Percentiles rank a stretch among this genome's conserved stretches.
These are phyloP conservation scores for Microchirus variegatus DNA, from an alignment of 2,797 vertebrate species.

Conservation along the genomic window DNA sequence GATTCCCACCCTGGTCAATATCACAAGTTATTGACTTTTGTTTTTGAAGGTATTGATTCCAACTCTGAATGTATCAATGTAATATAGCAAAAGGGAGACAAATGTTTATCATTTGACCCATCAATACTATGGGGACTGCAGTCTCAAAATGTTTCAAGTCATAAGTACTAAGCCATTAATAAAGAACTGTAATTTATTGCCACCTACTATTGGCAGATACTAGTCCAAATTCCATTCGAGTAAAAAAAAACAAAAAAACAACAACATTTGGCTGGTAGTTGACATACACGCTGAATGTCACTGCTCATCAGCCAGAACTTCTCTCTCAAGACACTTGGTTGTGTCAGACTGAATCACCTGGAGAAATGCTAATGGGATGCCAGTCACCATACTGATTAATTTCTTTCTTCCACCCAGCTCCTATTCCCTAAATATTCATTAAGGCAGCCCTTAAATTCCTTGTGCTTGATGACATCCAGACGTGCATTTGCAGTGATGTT, in stretches of 20 bases:
- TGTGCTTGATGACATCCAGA: constrained; percentile 43
- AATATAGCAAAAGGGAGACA: too few species aligned
- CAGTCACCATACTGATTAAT: constrained; percentile 47
- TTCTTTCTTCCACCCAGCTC: constrained; percentile 39
- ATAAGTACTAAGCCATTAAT: too few species aligned
- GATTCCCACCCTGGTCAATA: too few species aligned
- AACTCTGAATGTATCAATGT: too few species aligned
- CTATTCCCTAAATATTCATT: constrained; percentile 50
- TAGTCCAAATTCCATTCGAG: too few species aligned
- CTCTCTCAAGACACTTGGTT: constrained; percentile 37
- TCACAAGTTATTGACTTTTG: too few species aligned
- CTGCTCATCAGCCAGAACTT: constrained; percentile 28
- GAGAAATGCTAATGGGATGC: constrained; percentile 53
- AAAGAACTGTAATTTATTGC: too few species aligned
- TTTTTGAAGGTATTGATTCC: too few species aligned
- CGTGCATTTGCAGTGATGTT: constrained; percentile 5
- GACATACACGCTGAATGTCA: constrained; percentile 19
- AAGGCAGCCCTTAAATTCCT: constrained; percentile 49
- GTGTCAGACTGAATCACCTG: constrained; percentile 45
- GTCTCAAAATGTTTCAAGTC: too few species aligned
- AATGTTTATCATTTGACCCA: too few species aligned
- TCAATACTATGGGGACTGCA: too few species aligned
- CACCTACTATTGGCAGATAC: neutral
- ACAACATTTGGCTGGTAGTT: constrained; percentile 23
- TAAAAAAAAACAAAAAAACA: neutral